Evolutionary conservation across 2,797 vertebrate genomes (phyloP).

Genomic region (Sus cebifrons): DNA sequence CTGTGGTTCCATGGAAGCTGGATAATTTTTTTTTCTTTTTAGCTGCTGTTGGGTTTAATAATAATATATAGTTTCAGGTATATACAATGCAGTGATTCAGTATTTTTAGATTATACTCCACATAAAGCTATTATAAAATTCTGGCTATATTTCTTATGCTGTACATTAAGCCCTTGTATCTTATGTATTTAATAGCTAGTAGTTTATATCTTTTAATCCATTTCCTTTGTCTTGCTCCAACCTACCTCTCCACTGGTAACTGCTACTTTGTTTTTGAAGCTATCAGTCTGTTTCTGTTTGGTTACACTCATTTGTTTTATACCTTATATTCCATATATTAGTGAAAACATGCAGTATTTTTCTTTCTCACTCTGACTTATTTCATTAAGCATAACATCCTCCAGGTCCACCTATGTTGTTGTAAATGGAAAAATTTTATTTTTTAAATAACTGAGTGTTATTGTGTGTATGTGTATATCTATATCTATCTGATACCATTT

Average conservation of each 20-base stretch:
- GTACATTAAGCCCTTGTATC: neutral
- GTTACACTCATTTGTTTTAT: neutral
- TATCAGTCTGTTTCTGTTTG: too few species aligned
- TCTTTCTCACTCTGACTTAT: neutral
- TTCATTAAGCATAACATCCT: neutral
- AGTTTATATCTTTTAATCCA: neutral
- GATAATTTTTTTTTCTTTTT: neutral
- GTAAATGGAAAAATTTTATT: neutral
- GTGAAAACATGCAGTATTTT: neutral
- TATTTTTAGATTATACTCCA: neutral
- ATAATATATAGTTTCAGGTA: neutral
- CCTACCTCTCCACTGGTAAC: neutral
- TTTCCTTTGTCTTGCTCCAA: neutral
- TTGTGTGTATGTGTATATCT: too few species aligned
- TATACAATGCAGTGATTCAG: neutral
- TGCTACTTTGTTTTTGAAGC: neutral
- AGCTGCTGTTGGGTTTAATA: neutral
- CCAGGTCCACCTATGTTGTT: neutral
- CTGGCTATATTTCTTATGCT: neutral
- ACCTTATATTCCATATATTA: neutral
- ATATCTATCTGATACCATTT: neutral
- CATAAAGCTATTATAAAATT: neutral
- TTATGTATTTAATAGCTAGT: neutral
- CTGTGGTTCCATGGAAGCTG: neutral
- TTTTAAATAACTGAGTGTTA: neutral